phyloP scores from a whole-genome alignment of 2,797 vertebrate species.

The Lepus oiostolus region DNA sequence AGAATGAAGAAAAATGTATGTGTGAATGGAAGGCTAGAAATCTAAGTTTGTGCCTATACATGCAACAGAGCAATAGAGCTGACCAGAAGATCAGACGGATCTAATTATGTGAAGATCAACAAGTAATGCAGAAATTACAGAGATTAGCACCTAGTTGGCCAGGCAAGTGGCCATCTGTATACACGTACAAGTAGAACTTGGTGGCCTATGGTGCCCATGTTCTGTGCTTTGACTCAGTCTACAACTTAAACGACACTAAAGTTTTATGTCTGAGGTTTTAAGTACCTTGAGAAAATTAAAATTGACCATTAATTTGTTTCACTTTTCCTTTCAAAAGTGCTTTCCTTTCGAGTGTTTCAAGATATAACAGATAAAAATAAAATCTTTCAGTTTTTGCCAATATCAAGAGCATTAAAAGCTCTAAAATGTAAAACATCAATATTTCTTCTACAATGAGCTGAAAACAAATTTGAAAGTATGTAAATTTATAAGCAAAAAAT shows the following conservation, averaged over 20 bases:
- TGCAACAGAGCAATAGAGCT: background rate
- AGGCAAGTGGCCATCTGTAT: background rate
- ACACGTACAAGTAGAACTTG: background rate
- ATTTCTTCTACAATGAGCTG: background rate
- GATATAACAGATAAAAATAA: background rate
- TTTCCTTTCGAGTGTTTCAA: background rate
- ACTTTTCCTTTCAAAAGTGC: background rate
- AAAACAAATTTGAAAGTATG: slow-evolving; percentile 13
- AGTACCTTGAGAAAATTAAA: background rate
- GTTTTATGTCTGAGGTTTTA: background rate
- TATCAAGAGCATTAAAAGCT: background rate
- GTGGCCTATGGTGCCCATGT: background rate
- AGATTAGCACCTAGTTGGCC: background rate
- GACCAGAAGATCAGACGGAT: background rate
- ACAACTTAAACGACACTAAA: background rate
- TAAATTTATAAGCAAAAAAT: background rate
- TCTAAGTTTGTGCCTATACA: background rate
- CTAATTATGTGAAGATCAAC: background rate
- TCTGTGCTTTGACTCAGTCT: background rate
- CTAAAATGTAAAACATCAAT: background rate
- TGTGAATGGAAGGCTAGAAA: background rate
- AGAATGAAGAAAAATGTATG: background rate
- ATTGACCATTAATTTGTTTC: background rate
- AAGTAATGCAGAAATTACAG: background rate
- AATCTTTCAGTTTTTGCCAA: background rate